Evolutionary conservation across 1,140 invertebrate species (phyloP).

Genomic region (Stegodyphus mimosarum): DNA sequence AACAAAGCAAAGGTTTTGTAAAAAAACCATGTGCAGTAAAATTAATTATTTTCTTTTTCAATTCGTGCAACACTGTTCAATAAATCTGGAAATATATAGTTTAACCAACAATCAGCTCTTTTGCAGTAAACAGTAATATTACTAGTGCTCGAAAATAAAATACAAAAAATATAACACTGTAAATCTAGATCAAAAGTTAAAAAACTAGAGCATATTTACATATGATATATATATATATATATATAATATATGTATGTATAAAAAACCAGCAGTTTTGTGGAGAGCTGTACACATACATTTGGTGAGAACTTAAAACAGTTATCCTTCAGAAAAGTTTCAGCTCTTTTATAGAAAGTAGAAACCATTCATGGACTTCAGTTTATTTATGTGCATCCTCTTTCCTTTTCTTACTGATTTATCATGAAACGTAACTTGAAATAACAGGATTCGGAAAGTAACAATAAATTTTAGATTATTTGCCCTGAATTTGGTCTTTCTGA

Average conservation of each 20-base stretch:
- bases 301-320: not conserved
- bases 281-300: constrained; percentile 29
- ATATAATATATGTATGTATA: constrained; percentile 46
- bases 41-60: not conserved
- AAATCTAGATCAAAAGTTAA: constrained; percentile 59
- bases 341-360: no score
- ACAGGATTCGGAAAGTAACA: no score
- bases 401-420: no score
- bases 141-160: constrained; percentile 59
- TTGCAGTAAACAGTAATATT: constrained; percentile 21
- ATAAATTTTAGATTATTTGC: no score
- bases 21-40: not conserved
- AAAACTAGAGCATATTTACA: constrained; percentile 60
- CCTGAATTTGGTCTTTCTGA: no score
- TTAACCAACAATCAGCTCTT: constrained; percentile 10
- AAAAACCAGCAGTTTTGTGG: constrained; percentile 44
- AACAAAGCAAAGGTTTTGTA: not conserved
- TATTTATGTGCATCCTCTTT: no score
- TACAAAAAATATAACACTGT: constrained; percentile 60
- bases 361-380: no score
- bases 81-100: constrained; percentile 12
- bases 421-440: no score
- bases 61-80: constrained; percentile 12
- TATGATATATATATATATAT: constrained; percentile 51
- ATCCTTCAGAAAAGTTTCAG: not conserved